These are phyloP conservation scores for Protonibea diacanthus DNA, from an alignment of 2,797 vertebrate genomes.

Conservation along the genomic window DNA sequence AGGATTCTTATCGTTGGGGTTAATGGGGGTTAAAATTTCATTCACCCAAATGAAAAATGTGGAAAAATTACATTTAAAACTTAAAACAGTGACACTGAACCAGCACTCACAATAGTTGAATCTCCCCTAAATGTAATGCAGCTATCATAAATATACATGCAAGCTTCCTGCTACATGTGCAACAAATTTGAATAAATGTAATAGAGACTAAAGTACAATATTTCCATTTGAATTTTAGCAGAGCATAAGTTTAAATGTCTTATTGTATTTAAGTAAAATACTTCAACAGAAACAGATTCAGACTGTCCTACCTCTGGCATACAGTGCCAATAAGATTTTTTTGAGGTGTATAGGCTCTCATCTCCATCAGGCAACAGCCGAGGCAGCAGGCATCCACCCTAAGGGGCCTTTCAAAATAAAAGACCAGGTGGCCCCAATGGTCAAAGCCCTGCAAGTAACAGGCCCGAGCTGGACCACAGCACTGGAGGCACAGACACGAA, in stretches of 20 bases:
- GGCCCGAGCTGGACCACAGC: conserved; percentile 84
- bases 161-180: too few species aligned
- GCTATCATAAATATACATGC: too few species aligned
- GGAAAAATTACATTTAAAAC: background rate
- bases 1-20: background rate
- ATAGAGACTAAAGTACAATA: background rate
- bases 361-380: conserved; percentile 88
- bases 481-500: conserved; percentile 85
- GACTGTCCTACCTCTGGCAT: conserved; percentile 69
- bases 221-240: background rate
- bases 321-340: conserved; percentile 80
- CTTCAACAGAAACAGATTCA: background rate
- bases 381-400: conserved; percentile 83
- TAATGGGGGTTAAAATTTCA: background rate
- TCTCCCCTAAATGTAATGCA: too few species aligned
- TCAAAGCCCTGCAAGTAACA: conserved; percentile 80
- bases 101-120: too few species aligned
- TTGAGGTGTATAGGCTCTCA: conserved; percentile 78
- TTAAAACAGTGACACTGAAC: too few species aligned
- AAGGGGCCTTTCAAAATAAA: conserved; percentile 84
- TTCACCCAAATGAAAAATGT: background rate
- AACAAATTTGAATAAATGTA: background rate
- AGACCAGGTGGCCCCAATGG: conserved; percentile 73
- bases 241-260: background rate
- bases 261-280: too few species aligned